phyloP scores from a whole-genome alignment of 2,113 vertebrate species.

The Colius striatus region DNA sequence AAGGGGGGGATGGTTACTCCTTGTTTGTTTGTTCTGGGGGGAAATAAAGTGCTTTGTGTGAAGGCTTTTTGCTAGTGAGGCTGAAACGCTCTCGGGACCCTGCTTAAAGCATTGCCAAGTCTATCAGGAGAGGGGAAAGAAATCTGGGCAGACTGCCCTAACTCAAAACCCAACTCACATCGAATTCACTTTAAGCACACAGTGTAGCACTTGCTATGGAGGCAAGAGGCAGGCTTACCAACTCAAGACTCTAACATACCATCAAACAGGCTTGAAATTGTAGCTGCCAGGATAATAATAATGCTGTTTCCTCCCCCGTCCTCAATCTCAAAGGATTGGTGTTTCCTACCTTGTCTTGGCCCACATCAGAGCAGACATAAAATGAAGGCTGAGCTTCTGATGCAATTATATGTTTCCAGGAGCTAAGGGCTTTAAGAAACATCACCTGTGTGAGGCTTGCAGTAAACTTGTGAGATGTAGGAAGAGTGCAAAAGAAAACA shows the following conservation, averaged over 20 bases:
- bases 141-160: slow-evolving; percentile 29
- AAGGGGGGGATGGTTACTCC: slow-evolving; percentile 30
- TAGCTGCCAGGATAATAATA: background rate
- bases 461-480: background rate
- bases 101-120: slow-evolving; percentile 26
- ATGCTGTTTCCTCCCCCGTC: background rate
- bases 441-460: background rate
- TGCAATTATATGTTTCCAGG: background rate
- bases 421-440: background rate
- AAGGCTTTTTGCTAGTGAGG: background rate
- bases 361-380: background rate
- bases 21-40: slow-evolving; percentile 55
- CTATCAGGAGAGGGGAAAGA: slow-evolving; percentile 34
- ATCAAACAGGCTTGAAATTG: background rate
- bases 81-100: background rate
- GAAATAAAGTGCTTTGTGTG: slow-evolving; percentile 50
- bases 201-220: background rate
- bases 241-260: background rate
- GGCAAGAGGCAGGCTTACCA: background rate
- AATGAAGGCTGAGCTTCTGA: background rate
- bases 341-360: background rate
- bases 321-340: background rate
- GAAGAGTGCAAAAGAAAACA: background rate
- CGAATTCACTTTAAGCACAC: background rate
- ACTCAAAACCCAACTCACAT: slow-evolving; percentile 3